Evolutionary conservation across 2,113 vertebrate genomes (phyloP), one percentile per base, ranked within the genome.

Genomic region (Periophthalmodon schlosseri): DNA sequence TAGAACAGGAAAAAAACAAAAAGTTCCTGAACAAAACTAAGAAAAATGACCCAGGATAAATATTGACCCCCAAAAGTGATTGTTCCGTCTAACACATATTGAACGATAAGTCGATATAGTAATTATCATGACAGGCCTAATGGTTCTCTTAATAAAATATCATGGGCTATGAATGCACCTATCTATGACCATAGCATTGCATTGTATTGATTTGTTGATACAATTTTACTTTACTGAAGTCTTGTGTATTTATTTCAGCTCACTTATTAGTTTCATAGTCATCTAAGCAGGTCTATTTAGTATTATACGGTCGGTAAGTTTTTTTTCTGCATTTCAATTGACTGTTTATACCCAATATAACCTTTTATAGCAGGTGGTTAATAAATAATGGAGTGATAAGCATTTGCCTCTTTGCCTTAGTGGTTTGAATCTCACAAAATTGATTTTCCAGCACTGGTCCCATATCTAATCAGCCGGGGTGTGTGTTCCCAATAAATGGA

Each of bases 371-470:
- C 76, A 74, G 50, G 52, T 74, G 68, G 58, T 85, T 84, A 74
- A 89, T 84, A 81, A 84, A 81, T 87, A 88, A 85, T 82, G 16
- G 72, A 76, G 77, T 68, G 49, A 80, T 83, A 80, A 70, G 69
- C 66, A 34, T 72, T 77, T 60, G 60, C 20, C 54, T 81, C 80
- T 84, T 82, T 75, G 36, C 82, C 83, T 81, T 75, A 77, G 69
- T 84, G 72, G 65, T 67, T 68, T 82, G 63, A 88, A 88, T 87
- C 64, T 70, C 46, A 63, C 28, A 16, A 68, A 85, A 90, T 90
- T 81, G 87, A 86, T 91, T 88, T 87, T 84, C 69, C 78, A 78
- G 65, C 47, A 72, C 68, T 50, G 73, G 69, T 76, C 77, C 72
- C 71, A 52, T 9, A 85, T 88, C 84, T 79, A 83, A 87, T 91